A percentile compares a stretch with the other conserved stretches of the same genome.
These are phyloP conservation scores for Engraulis encrasicolus DNA, from an alignment of 2,113 vertebrate genomes.

Conservation along the genomic window DNA sequence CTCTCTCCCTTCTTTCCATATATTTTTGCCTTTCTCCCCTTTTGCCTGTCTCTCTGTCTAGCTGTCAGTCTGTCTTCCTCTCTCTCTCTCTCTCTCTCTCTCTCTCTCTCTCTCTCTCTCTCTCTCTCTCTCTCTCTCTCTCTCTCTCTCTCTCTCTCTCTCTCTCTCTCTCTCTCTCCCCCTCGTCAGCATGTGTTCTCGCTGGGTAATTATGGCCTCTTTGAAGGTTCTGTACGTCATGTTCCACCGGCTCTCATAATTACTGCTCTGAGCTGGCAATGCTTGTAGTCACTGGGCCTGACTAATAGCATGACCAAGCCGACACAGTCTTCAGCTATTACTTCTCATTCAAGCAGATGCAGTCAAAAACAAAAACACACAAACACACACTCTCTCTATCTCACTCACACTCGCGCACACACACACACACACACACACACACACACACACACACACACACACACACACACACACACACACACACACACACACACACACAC, in stretches of 20 bases:
- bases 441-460: no score
- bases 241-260: constrained; percentile 44
- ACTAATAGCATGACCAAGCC: constrained; percentile 60
- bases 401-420: no score
- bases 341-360: constrained; percentile 51
- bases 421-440: no score
- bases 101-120: constrained; percentile 23
- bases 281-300: constrained; percentile 52
- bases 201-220: constrained; percentile 51
- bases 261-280: constrained; percentile 45
- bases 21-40: no score
- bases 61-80: no score
- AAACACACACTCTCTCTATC: no score
- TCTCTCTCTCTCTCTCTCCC: constrained; percentile 19
- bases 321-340: constrained; percentile 60
- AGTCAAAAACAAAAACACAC: no score
- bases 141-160: constrained; percentile 26
- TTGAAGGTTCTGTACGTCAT: constrained; percentile 40
- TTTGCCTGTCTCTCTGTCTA: no score
- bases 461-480: no score
- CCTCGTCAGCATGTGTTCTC: constrained; percentile 39
- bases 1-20: no score
- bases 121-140: constrained; percentile 31
- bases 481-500: no score
- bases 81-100: constrained; percentile 21